A percentile compares a stretch with the other conserved stretches of the same genome.
phyloP scores from a whole-genome alignment of 1,140 invertebrate genomes.

The Dermatophagoides farinae region DNA sequence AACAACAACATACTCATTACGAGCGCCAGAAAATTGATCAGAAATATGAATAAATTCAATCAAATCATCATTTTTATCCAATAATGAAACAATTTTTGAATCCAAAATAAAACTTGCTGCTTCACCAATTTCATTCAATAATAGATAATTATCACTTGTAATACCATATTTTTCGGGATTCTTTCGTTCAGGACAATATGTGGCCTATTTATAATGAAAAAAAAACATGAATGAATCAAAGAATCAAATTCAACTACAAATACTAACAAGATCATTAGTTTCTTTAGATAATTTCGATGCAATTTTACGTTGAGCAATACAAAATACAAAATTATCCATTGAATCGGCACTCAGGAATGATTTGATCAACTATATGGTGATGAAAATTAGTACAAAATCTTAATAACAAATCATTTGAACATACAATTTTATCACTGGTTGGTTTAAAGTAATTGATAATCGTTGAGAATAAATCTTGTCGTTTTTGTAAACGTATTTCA shows the following conservation, averaged over 20 bases:
- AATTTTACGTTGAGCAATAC: slow-evolving; percentile 69
- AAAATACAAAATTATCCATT: slow-evolving; percentile 82
- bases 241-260: slow-evolving; percentile 13
- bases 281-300: slow-evolving; percentile 67
- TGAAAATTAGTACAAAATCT: slow-evolving; percentile 16
- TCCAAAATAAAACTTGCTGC: slow-evolving; percentile 60
- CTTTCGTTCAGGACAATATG: slow-evolving; percentile 76
- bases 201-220: slow-evolving; percentile 35
- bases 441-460: slow-evolving; percentile 65
- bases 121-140: slow-evolving; percentile 77
- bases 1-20: slow-evolving; percentile 69
- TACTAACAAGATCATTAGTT: slow-evolving; percentile 67
- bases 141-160: slow-evolving; percentile 43
- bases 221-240: slow-evolving; percentile 15
- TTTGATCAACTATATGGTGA: slow-evolving; percentile 35
- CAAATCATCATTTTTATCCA: slow-evolving; percentile 61
- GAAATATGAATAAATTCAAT: slow-evolving; percentile 94
- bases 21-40: slow-evolving; percentile 76
- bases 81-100: slow-evolving; percentile 48
- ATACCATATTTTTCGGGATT: slow-evolving; percentile 63
- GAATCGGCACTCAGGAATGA: slow-evolving; percentile 72
- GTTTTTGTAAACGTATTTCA: slow-evolving; percentile 79
- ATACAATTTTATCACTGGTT: slow-evolving; percentile 52
- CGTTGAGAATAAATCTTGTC: slow-evolving; percentile 82
- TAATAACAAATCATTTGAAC: slow-evolving; percentile 17